A percentile compares a stretch with the other conserved stretches of the same genome.
Evolutionary conservation across 2,888 invertebrate species (phyloP).

Genomic region (Stenodera caucasica): DNA sequence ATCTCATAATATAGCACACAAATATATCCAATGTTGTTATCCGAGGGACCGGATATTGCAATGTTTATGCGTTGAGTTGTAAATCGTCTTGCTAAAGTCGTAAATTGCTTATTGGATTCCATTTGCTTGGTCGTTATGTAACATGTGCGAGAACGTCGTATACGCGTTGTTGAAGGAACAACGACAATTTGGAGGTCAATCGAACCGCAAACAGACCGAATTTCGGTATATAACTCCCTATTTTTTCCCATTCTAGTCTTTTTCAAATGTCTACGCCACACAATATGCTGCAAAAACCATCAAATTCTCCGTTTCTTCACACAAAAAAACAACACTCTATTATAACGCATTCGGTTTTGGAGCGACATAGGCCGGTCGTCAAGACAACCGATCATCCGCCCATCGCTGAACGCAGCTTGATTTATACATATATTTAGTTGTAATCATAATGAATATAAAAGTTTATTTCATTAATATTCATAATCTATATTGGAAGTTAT

Average conservation of each 20-base stretch:
- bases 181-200: slow-evolving; percentile 13
- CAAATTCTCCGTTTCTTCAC: neutral
- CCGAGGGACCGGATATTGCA: slow-evolving; percentile 34
- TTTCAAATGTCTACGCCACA: neutral
- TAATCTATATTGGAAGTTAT: slow-evolving; percentile 27
- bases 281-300: neutral
- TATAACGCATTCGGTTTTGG: no score
- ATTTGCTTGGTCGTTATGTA: slow-evolving; percentile 32
- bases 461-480: slow-evolving; percentile 34
- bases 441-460: no score
- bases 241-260: neutral
- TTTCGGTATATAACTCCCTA: neutral
- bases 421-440: no score
- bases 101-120: slow-evolving; percentile 40
- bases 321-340: neutral
- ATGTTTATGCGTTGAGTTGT: slow-evolving; percentile 37
- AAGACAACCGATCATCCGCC: no score
- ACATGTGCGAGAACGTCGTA: slow-evolving; percentile 23
- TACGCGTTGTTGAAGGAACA: neutral
- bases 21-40: slow-evolving; percentile 5
- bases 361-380: no score
- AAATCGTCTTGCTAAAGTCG: slow-evolving; percentile 34
- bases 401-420: no score
- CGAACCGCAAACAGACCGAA: slow-evolving; percentile 5
- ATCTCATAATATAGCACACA: slow-evolving; percentile 21